Evolutionary conservation across 2,797 vertebrate genomes (phyloP).

Genomic region (Chaetophractus vellerosus): DNA sequence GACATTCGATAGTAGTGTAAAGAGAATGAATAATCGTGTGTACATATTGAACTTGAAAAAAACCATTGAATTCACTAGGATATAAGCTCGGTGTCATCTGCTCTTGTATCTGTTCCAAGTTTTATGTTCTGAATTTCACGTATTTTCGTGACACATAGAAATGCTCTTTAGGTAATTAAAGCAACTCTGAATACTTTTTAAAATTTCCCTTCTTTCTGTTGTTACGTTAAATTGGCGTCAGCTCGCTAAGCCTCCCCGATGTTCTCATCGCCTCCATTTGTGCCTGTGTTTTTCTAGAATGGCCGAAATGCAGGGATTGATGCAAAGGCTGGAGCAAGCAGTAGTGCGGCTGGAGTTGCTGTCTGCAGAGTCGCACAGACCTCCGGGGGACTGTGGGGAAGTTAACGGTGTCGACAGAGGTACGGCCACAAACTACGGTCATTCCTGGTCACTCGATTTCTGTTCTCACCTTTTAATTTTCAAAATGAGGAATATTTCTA

Average conservation of each 20-base stretch:
- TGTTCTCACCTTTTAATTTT: not conserved
- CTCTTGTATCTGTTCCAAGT: not conserved
- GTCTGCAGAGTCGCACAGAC: slow-evolving; percentile 89
- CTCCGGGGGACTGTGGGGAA: slow-evolving; percentile 90
- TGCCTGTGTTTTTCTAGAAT: slow-evolving; percentile 87
- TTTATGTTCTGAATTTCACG: not conserved
- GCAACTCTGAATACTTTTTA: not conserved
- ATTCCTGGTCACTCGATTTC: not conserved
- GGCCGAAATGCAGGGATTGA: slow-evolving; percentile 92
- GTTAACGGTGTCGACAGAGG: slow-evolving; percentile 94
- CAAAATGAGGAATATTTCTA: not conserved
- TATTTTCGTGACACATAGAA: not conserved
- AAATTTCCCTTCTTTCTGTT: not conserved
- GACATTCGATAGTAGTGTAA: not conserved
- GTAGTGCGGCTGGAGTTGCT: slow-evolving; percentile 95
- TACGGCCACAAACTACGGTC: slow-evolving; percentile 74
- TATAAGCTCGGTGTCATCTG: not conserved
- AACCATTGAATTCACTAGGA: slow-evolving; percentile 13
- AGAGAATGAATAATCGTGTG: slow-evolving; percentile 11
- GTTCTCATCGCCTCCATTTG: slow-evolving; percentile 35
- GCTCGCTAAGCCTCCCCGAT: not conserved
- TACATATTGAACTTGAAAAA: not conserved
- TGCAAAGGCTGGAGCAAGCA: slow-evolving; percentile 95
- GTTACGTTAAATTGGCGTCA: not conserved
- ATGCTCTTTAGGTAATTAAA: not conserved